Conservation (phyloP, 1,140 invertebrate species). For the Lepeophtheirus salmonis region DNA sequence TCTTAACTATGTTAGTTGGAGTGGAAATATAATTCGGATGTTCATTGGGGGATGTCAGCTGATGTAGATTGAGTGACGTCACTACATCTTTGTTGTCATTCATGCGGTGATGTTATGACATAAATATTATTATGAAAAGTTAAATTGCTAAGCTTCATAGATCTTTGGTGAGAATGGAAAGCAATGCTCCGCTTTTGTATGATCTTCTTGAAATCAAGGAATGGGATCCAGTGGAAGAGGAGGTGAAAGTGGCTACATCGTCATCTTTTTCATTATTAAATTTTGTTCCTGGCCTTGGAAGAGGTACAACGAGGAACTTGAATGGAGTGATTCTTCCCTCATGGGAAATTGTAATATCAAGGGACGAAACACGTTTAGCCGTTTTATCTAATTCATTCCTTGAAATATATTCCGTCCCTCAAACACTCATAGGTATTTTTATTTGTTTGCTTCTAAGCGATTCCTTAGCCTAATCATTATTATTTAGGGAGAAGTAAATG, state of each 20-base stretch:
- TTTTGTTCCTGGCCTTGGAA: neutral
- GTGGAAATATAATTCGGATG: too few relatives aligned
- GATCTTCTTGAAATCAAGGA: neutral
- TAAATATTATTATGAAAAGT: too few relatives aligned
- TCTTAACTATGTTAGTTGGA: too few relatives aligned
- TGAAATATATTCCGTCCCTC: neutral
- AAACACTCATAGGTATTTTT: neutral
- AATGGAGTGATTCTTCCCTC: neutral
- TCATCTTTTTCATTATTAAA: neutral
- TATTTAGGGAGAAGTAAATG: neutral
- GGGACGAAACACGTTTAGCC: neutral
- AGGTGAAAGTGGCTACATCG: neutral
- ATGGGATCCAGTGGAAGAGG: neutral
- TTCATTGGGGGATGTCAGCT: too few relatives aligned
- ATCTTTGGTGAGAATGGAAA: too few relatives aligned
- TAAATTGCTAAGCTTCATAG: too few relatives aligned
- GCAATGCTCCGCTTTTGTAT: too few relatives aligned
- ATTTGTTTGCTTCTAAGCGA: too few relatives aligned
- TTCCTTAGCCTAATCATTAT: neutral
- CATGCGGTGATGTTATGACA: too few relatives aligned
- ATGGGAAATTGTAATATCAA: neutral
- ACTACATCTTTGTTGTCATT: too few relatives aligned
- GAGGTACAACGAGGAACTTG: neutral
- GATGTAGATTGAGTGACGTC: too few relatives aligned
- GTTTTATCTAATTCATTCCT: neutral